A percentile compares a stretch with the other conserved stretches of the same genome.
Conservation (phyloP, 2,888 invertebrate genomes). For the Tachina fera region DNA sequence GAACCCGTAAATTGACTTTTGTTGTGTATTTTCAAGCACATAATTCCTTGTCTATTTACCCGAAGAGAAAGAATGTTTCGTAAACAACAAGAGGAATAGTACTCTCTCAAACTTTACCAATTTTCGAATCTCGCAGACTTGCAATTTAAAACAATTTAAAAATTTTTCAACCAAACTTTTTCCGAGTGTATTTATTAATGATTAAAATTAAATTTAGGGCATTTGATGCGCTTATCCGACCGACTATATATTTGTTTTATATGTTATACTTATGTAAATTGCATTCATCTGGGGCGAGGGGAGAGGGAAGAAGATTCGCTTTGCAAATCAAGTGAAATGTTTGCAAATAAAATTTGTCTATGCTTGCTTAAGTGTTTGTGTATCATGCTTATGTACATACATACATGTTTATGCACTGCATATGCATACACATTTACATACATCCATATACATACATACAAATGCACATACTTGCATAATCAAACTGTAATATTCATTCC, state of each 20-base stretch:
- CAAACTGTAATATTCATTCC: slow-evolving; percentile 52
- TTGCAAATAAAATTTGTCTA: slow-evolving; percentile 83
- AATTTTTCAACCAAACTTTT: too few relatives aligned
- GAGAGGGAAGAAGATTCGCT: slow-evolving; percentile 72
- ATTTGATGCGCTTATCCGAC: not conserved
- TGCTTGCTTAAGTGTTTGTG: slow-evolving; percentile 82
- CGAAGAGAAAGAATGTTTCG: too few relatives aligned
- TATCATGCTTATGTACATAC: slow-evolving; percentile 77
- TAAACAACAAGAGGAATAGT: too few relatives aligned
- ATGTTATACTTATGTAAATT: not conserved
- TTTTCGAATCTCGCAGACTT: too few relatives aligned
- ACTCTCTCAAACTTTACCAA: too few relatives aligned
- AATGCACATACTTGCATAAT: slow-evolving; percentile 66
- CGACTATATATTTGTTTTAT: slow-evolving; percentile 35
- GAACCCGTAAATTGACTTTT: too few relatives aligned
- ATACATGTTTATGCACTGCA: slow-evolving; percentile 71
- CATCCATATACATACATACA: slow-evolving; percentile 74
- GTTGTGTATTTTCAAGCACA: too few relatives aligned
- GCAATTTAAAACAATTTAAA: too few relatives aligned
- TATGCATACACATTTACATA: slow-evolving; percentile 69
- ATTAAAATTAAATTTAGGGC: not conserved
- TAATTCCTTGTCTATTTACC: too few relatives aligned
- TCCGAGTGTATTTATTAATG: too few relatives aligned
- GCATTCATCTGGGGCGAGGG: slow-evolving; percentile 49
- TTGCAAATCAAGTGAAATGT: slow-evolving; percentile 83